phyloP scores from a whole-genome alignment of 64 coral and sea anemone genomes.

The Acropora yongei region DNA sequence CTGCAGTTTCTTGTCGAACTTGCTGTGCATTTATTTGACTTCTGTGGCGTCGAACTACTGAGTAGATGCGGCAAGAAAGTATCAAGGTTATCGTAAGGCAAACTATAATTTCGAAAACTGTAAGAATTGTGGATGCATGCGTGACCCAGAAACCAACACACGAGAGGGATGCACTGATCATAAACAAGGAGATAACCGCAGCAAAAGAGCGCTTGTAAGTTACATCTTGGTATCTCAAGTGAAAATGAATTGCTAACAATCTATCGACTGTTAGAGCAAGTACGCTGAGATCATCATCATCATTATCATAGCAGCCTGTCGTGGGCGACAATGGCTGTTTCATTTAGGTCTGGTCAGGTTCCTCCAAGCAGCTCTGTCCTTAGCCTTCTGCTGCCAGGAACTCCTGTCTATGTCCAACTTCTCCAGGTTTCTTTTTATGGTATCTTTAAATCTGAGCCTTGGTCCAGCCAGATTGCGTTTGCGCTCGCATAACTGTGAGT shows the following conservation, averaged over 20 bases:
- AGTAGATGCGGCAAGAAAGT: background rate
- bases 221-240: background rate
- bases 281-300: background rate
- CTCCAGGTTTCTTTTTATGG: too few relatives aligned
- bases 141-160: background rate
- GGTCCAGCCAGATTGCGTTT: too few relatives aligned
- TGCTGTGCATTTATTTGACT: background rate
- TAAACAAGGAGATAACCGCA: background rate
- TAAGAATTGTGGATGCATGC: background rate
- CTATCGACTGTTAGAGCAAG: background rate
- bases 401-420: too few relatives aligned
- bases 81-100: background rate
- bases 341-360: too few relatives aligned
- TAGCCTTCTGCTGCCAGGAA: too few relatives aligned
- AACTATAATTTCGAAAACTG: background rate
- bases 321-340: too few relatives aligned
- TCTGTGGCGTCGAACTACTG: background rate
- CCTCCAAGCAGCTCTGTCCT: too few relatives aligned
- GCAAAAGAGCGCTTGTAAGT: background rate
- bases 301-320: too few relatives aligned
- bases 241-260: constrained; percentile 11
- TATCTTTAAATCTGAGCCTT: too few relatives aligned
- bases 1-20: background rate
- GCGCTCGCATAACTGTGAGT: too few relatives aligned
- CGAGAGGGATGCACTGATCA: background rate